Conservation (phyloP, 2,888 invertebrate species). For the Nomada goodeniana region DNA sequence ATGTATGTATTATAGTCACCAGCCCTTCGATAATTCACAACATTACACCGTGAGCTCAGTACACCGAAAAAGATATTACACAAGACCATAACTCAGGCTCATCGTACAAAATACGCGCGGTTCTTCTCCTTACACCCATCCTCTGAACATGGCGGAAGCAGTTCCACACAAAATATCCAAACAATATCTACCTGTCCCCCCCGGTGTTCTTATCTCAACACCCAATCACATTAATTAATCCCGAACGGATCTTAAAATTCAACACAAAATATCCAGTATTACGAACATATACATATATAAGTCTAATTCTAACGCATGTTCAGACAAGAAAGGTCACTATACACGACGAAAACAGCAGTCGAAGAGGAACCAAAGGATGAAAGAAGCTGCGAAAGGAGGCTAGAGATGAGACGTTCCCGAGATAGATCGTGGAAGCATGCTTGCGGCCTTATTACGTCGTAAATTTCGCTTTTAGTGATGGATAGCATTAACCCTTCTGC, state of each 20-base stretch:
- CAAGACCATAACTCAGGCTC: too few species aligned
- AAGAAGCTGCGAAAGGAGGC: conserved; percentile 32
- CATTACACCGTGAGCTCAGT: too few species aligned
- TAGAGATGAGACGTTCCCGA: conserved; percentile 62
- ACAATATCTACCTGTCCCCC: conserved; percentile 41
- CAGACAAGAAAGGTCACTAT: conserved; percentile 22
- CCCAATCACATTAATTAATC: conserved; percentile 62
- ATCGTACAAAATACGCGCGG: background rate
- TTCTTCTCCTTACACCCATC: background rate
- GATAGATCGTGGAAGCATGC: conserved; percentile 77
- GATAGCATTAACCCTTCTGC: conserved; percentile 81
- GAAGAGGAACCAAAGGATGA: conserved; percentile 24
- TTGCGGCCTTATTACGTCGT: conserved; percentile 81
- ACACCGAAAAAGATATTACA: too few species aligned
- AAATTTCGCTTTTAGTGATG: conserved; percentile 78
- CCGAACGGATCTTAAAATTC: background rate
- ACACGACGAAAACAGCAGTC: conserved; percentile 47
- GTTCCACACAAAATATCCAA: conserved; percentile 27
- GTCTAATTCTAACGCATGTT: conserved; percentile 20
- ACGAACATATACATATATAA: background rate
- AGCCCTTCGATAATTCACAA: too few species aligned
- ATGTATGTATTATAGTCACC: too few species aligned
- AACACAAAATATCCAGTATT: conserved; percentile 34
- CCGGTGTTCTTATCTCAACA: background rate
- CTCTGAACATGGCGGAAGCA: too few species aligned